Percentiles rank a stretch among this genome's conserved stretches.
These are phyloP conservation scores for Phrynosoma blainvillii DNA, from an alignment of 2,113 vertebrate species.

Conservation along the genomic window DNA sequence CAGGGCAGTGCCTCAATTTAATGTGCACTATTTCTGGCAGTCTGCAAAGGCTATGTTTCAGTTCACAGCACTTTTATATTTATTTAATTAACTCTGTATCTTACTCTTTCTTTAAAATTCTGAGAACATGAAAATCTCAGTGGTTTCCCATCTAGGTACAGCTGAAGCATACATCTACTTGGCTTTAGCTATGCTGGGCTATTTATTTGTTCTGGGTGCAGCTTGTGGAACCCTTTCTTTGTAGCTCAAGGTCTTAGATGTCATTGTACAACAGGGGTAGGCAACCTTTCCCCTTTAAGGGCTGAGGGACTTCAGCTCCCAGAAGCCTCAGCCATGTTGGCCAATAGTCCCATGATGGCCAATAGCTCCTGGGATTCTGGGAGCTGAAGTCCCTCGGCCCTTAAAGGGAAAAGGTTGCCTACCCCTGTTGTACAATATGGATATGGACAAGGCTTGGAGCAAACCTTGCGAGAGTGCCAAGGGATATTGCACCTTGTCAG, in stretches of 20 bases:
- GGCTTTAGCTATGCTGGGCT: not conserved
- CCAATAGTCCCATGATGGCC: too few species aligned
- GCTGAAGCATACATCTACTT: not conserved
- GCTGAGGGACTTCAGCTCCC: too few species aligned
- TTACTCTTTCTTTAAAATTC: not conserved
- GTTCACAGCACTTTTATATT: not conserved
- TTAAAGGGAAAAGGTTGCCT: too few species aligned
- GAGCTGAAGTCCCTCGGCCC: too few species aligned
- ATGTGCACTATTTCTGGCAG: too few species aligned
- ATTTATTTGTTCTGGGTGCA: not conserved
- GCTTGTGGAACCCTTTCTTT: not conserved
- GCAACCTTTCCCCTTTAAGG: too few species aligned
- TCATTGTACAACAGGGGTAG: not conserved
- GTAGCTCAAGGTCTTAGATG: not conserved
- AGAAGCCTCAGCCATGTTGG: too few species aligned
- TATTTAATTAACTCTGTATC: not conserved
- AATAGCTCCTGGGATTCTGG: too few species aligned
- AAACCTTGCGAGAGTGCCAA: not conserved
- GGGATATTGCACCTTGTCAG: not conserved
- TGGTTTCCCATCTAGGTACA: not conserved
- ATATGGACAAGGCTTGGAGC: not conserved
- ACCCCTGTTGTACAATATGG: not conserved
- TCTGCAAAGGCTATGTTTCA: not conserved
- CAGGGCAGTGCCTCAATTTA: too few species aligned
- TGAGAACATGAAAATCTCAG: not conserved